Evolutionary conservation across 2,888 invertebrate species (phyloP).

Genomic region (Tetranychus truncatus): DNA sequence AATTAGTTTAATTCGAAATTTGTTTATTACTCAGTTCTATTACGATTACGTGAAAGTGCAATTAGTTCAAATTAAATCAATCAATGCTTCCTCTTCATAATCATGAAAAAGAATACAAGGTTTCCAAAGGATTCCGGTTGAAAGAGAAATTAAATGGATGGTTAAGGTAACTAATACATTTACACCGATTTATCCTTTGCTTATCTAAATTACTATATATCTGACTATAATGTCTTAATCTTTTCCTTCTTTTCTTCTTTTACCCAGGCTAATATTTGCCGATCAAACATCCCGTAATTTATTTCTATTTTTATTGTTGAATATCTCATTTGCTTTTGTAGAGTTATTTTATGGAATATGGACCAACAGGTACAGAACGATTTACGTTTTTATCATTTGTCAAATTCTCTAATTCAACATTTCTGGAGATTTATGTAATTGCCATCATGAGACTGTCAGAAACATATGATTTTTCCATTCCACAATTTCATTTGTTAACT

Average conservation of each 20-base stretch:
- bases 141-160: constrained; percentile 33
- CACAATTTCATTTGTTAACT: no score
- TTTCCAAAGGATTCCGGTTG: constrained; percentile 29
- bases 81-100: constrained; percentile 4
- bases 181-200: not conserved
- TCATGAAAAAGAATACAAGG: constrained; percentile 31
- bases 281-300: constrained; percentile 83
- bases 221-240: not conserved
- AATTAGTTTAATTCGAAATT: no score
- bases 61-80: not conserved
- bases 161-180: constrained; percentile 31
- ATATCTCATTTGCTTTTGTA: constrained; percentile 88
- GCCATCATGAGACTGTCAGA: no score
- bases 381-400: not conserved
- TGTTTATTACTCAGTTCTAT: no score
- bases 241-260: constrained; percentile 8
- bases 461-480: no score
- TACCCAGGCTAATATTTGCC: constrained; percentile 57
- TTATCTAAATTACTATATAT: not conserved
- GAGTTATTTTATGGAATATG: constrained; percentile 67
- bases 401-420: no score
- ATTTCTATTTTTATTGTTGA: constrained; percentile 73
- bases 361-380: constrained; percentile 35
- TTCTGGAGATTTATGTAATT: no score
- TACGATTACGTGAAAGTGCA: no score